These are phyloP conservation scores for Leptopilina syphax DNA, from an alignment of 2,888 invertebrate species.

Conservation along the genomic window DNA sequence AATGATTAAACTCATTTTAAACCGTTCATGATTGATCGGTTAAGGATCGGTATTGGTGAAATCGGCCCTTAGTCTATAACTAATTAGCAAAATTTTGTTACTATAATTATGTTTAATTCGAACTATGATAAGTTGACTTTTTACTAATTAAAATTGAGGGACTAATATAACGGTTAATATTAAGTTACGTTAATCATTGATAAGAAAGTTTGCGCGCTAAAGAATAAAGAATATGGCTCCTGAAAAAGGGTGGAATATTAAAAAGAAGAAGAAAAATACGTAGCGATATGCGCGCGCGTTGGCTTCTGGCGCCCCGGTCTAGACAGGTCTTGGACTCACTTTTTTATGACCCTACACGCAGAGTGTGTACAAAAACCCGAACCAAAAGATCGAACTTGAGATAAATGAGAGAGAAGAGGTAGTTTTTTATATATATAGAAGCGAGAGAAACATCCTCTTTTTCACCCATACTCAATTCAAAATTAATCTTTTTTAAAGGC, in stretches of 20 bases:
- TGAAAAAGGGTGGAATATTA: constrained; percentile 3
- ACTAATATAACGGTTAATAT: constrained; percentile 49
- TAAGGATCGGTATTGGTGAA: too few relatives aligned
- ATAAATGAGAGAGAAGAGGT: constrained; percentile 12
- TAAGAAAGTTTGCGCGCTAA: constrained; percentile 48
- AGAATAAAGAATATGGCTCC: neutral
- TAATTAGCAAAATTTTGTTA: too few relatives aligned
- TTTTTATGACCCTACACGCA: constrained; percentile 30
- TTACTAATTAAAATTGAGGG: neutral
- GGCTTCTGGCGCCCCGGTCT: constrained; percentile 37
- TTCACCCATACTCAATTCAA: neutral
- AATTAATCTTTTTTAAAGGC: neutral
- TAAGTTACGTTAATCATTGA: constrained; percentile 60
- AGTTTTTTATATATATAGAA: neutral
- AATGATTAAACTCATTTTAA: too few relatives aligned
- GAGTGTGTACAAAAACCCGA: constrained; percentile 23
- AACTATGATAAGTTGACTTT: too few relatives aligned
- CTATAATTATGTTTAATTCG: too few relatives aligned
- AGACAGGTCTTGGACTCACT: constrained; percentile 29
- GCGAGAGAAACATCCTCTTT: neutral
- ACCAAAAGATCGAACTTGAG: constrained; percentile 29
- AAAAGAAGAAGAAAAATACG: neutral
- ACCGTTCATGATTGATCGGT: too few relatives aligned
- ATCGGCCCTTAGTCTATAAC: too few relatives aligned
- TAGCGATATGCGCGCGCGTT: neutral